Percentiles rank a stretch among this genome's conserved stretches.
Evolutionary conservation across 1,140 invertebrate genomes (phyloP).

Genomic region (Pseudachorutes palmiensis): DNA sequence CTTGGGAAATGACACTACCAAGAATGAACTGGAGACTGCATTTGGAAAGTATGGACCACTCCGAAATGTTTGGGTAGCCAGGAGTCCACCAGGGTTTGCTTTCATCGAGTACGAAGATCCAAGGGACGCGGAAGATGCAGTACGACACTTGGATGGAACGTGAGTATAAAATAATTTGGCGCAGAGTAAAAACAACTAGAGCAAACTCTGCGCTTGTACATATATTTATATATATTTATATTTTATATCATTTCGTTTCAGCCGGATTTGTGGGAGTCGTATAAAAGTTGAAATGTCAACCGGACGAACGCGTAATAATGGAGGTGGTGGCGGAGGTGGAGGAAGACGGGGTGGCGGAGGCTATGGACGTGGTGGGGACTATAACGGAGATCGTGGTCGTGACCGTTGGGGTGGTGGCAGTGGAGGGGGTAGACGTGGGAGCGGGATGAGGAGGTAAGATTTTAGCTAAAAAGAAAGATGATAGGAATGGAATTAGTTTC

Average conservation of each 20-base stretch:
- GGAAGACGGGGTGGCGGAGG: conserved; percentile 38
- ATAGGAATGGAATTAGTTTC: not conserved
- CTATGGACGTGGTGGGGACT: conserved; percentile 1
- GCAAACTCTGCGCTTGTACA: no score
- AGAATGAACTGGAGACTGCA: conserved; percentile 83
- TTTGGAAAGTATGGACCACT: conserved; percentile 91
- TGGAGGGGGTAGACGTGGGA: not conserved
- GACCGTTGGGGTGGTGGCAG: conserved; percentile 8
- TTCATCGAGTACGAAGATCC: conserved; percentile 94
- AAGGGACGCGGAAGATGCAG: conserved; percentile 93
- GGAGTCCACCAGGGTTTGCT: conserved; percentile 61
- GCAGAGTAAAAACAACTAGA: no score
- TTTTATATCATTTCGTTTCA: conserved; percentile 40
- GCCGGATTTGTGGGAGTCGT: conserved; percentile 69
- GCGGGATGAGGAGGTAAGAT: not conserved
- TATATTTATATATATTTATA: no score
- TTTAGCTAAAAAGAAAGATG: not conserved
- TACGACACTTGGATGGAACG: conserved; percentile 87
- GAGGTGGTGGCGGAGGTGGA: conserved; percentile 47
- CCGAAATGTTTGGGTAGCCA: conserved; percentile 93
- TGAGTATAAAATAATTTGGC: conserved; percentile 47
- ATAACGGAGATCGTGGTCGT: not conserved
- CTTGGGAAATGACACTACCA: conserved; percentile 78
- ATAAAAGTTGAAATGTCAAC: conserved; percentile 81
- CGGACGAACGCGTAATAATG: conserved; percentile 64